These are phyloP conservation scores for Erebia palarica DNA, from an alignment of 2,888 invertebrate species.

Conservation along the genomic window DNA sequence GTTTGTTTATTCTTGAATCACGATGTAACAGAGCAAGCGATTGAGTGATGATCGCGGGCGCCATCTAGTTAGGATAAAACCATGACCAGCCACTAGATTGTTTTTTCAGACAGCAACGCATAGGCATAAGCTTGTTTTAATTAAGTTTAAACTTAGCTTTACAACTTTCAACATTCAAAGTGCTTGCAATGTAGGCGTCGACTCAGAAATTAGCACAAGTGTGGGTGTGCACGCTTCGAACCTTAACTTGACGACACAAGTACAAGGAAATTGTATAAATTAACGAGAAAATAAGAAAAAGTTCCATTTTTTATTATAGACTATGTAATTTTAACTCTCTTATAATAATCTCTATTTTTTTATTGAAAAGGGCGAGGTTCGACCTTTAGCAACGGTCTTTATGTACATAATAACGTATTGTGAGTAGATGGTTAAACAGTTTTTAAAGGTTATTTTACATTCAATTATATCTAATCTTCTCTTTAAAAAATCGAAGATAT, in stretches of 20 bases:
- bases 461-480: no score
- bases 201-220: constrained; percentile 3
- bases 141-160: background rate
- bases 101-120: no score
- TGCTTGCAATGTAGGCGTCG: constrained; percentile 1
- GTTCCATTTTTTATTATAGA: background rate
- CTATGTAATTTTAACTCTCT: background rate
- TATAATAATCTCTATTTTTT: no score
- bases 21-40: no score
- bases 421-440: background rate
- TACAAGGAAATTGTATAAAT: constrained; percentile 7
- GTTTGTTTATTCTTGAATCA: no score
- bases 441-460: background rate
- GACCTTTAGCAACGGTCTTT: background rate
- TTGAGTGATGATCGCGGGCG: no score
- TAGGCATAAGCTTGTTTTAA: no score
- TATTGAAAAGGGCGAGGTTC: no score
- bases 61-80: no score
- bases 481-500: no score
- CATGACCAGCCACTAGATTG: no score
- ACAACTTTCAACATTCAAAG: background rate
- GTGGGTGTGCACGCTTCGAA: constrained; percentile 1
- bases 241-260: background rate
- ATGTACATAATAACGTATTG: background rate
- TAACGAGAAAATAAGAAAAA: constrained; percentile 1